Evolutionary conservation across 2,797 vertebrate species (phyloP).

Genomic region (Cyclopterus lumpus): DNA sequence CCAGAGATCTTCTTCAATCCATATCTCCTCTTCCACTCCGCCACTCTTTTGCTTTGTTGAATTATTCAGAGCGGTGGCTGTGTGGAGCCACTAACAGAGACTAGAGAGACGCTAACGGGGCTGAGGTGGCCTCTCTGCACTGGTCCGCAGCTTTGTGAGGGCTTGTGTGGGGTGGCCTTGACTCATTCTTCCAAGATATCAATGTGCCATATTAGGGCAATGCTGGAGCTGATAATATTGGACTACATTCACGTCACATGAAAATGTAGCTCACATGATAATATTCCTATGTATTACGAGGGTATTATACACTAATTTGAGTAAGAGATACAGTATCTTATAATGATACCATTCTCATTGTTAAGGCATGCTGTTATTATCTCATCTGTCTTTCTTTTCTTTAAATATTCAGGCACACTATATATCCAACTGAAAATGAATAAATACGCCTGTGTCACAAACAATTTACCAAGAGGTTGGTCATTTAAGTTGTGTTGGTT

Average conservation of each 20-base stretch:
- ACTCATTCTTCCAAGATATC: background rate
- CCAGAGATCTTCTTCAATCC: slow-evolving; percentile 46
- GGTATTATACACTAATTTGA: background rate
- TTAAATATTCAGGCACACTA: background rate
- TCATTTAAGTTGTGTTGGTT: background rate
- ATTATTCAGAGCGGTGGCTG: slow-evolving; percentile 66
- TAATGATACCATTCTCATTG: background rate
- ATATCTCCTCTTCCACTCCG: slow-evolving; percentile 32
- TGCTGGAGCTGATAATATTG: background rate
- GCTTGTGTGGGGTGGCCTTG: background rate
- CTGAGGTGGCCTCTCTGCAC: slow-evolving; percentile 20
- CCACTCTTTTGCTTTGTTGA: slow-evolving; percentile 64
- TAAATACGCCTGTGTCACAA: background rate
- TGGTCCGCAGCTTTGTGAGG: slow-evolving; percentile 3
- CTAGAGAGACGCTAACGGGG: slow-evolving; percentile 30
- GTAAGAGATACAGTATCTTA: slow-evolving; percentile 1
- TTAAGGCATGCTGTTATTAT: background rate
- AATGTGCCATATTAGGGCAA: background rate
- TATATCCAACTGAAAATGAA: background rate
- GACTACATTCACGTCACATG: background rate
- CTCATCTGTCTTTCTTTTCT: background rate
- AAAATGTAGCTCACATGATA: background rate
- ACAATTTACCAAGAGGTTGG: background rate
- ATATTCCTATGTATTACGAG: background rate
- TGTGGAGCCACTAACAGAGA: slow-evolving; percentile 34